A percentile compares a stretch with the other conserved stretches of the same genome.
These are phyloP conservation scores for Aphelinus atriplicis DNA, from an alignment of 1,140 invertebrate genomes.

Conservation along the genomic window DNA sequence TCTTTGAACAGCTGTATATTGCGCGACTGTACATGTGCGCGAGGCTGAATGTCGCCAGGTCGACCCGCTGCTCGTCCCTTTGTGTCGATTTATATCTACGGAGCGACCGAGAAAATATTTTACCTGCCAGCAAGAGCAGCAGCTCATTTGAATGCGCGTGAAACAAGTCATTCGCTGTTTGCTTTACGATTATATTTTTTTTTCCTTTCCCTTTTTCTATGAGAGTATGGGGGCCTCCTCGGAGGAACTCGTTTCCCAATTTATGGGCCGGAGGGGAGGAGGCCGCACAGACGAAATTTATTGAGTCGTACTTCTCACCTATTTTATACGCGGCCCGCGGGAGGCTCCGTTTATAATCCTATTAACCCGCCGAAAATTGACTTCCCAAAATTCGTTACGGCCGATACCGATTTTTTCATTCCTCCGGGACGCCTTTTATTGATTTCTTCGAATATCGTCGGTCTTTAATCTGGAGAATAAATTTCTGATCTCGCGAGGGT, in stretches of 20 bases:
- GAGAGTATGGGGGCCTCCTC: too few species aligned
- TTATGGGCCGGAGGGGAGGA: conserved; percentile 24
- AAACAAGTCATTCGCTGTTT: conserved; percentile 7
- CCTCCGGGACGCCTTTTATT: conserved; percentile 9
- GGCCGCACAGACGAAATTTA: conserved; percentile 15
- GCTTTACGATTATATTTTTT: conserved; percentile 9
- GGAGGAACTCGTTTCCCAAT: conserved; percentile 20
- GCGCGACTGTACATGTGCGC: neutral
- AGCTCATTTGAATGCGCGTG: too few species aligned
- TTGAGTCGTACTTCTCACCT: conserved; percentile 32
- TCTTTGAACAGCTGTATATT: conserved; percentile 10
- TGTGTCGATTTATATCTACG: too few species aligned
- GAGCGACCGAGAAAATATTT: too few species aligned
- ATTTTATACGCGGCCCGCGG: conserved; percentile 10
- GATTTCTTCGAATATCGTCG: conserved; percentile 21
- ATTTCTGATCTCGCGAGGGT: neutral
- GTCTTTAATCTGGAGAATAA: conserved; percentile 13
- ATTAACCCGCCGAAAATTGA: conserved; percentile 12
- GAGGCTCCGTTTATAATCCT: conserved; percentile 16
- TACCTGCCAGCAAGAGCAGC: too few species aligned
- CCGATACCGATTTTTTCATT: neutral
- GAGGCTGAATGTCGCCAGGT: too few species aligned
- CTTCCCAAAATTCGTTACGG: conserved; percentile 19
- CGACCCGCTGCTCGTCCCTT: too few species aligned
- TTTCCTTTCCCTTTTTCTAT: too few species aligned